Evolutionary conservation across 2,113 vertebrate species (phyloP), one percentile per base, ranked within the genome.

Genomic region (Neogobius melanostomus): DNA sequence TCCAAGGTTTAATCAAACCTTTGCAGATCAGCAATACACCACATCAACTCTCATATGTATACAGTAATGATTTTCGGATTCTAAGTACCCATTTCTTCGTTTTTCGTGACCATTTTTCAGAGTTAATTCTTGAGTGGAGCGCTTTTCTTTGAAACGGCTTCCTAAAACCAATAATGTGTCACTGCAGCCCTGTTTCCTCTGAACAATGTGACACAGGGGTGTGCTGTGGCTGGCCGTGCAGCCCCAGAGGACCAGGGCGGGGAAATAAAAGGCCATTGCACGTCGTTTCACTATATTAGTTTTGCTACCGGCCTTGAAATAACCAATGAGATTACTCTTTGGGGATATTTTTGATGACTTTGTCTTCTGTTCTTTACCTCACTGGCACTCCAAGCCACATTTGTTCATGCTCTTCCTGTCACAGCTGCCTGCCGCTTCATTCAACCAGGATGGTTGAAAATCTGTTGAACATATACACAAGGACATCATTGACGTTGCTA

Each of bases 271-370:
- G 36, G 57, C 81, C 12, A 49, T 76, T 72, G 74, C 56, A 9
- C 60, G 74, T 78, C 43, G 15, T 82, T 85, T 80, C 69, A 81
- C 65, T 76, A 46, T 79, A 79, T 87, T 71, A 77, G 76, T 76
- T 86, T 80, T 68, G 81, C 82, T 86, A 62, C 47, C 6, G 71
- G 82, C 59, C 83, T 79, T 69, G 74, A 76, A 81, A 84, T 75
- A 79, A 87, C 81, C 70, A 48, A 82, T 64, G 69, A 60, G 57
- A 84, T 45, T 78, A 79, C 66, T 84, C 84, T 66, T 79, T 46
- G 21, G 81, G 75, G 89, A 81, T 70, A 44, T 80, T 76, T 80
- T 66, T 79, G 75, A 86, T 84, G 79, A 68, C 80, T 85, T 77
- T 76, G 75, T 82, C 68, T 68, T 69, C 68, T 79, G 70, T 65